Conservation (phyloP, 2,888 invertebrate species). For the Invenusta paracnida region DNA sequence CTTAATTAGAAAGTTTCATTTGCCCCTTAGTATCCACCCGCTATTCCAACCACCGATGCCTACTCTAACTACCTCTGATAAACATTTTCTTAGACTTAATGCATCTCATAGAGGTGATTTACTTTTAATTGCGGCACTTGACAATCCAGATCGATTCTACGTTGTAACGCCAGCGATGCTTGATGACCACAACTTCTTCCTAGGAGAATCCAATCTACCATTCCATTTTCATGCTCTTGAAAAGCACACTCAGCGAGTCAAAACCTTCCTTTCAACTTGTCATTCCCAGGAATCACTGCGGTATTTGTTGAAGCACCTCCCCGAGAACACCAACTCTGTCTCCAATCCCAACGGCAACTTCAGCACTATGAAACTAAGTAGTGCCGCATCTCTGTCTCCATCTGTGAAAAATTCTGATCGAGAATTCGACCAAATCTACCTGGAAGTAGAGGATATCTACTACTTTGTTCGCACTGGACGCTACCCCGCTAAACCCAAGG, state of each 20-base stretch:
- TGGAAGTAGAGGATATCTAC: constrained; percentile 40
- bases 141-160: constrained; percentile 42
- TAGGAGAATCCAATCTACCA: constrained; percentile 37
- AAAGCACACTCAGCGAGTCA: constrained; percentile 32
- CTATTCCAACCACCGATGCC: constrained; percentile 38
- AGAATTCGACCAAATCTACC: constrained; percentile 36
- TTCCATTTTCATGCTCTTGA: not conserved
- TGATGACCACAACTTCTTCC: constrained; percentile 39
- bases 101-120: constrained; percentile 40
- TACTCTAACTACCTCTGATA: constrained; percentile 33
- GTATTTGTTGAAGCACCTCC: constrained; percentile 41
- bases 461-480: constrained; percentile 39
- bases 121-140: constrained; percentile 38
- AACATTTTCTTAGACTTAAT: constrained; percentile 38
- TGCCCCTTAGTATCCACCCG: constrained; percentile 36
- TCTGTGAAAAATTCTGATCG: not conserved
- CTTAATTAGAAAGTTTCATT: constrained; percentile 38
- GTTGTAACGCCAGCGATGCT: constrained; percentile 43
- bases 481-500: constrained; percentile 24
- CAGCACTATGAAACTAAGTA: not conserved
- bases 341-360: not conserved
- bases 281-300: constrained; percentile 42
- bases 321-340: constrained; percentile 23
- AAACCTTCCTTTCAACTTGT: constrained; percentile 40
- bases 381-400: not conserved